phyloP scores from a whole-genome alignment of 2,797 vertebrate species.

The Notolabrus celidotus region DNA sequence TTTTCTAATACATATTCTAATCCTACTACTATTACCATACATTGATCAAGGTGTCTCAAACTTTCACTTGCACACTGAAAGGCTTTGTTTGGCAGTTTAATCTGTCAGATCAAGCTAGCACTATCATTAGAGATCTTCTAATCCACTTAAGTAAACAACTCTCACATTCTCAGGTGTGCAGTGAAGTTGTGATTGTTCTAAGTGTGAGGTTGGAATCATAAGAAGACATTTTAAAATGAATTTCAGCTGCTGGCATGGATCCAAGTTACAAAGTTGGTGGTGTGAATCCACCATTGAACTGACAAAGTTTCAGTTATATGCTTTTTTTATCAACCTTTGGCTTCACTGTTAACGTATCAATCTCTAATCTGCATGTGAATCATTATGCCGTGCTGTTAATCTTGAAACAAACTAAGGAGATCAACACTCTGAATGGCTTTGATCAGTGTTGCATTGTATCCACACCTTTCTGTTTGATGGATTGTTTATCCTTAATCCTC shows the following conservation, averaged over 20 bases:
- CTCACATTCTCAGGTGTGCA: slow-evolving; percentile 20
- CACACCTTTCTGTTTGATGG: slow-evolving; percentile 16
- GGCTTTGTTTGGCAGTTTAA: slow-evolving; percentile 46
- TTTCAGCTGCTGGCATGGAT: no score
- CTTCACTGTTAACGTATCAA: background rate
- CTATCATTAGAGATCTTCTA: slow-evolving; percentile 44
- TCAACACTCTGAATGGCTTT: slow-evolving; percentile 16
- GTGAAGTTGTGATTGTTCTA: background rate
- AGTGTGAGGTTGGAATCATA: no score
- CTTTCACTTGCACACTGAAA: background rate
- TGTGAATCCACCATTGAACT: background rate
- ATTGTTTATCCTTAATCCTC: slow-evolving; percentile 14
- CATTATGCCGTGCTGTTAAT: background rate
- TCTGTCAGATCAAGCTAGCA: slow-evolving; percentile 42
- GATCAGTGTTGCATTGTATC: slow-evolving; percentile 23
- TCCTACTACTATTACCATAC: slow-evolving; percentile 30
- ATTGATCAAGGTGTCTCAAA: slow-evolving; percentile 39
- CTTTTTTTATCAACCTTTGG: background rate
- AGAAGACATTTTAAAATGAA: no score
- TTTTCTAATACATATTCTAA: background rate
- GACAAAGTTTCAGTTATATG: background rate
- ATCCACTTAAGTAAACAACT: slow-evolving; percentile 57
- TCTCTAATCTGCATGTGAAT: background rate
- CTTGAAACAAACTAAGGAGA: slow-evolving; percentile 5
- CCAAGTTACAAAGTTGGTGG: no score